Evolutionary conservation across 2,888 invertebrate genomes (phyloP), one percentile per base, ranked within the genome.

Genomic region (Eupithecia subumbrata): DNA sequence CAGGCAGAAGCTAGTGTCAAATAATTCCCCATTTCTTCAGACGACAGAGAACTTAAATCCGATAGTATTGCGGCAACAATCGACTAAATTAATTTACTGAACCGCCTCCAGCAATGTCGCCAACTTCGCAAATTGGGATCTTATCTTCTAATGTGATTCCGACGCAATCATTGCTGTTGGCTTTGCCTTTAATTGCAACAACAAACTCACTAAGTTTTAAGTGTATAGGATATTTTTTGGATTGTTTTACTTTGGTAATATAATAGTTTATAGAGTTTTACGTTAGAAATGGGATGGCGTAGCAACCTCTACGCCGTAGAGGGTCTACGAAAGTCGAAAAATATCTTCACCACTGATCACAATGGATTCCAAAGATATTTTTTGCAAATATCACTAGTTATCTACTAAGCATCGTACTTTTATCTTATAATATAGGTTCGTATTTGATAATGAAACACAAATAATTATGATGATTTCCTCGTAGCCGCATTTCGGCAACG

Each of bases 121-220:
- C 78, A 89, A 89, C 85, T 91, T 89, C 86, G 87, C 88, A 90
- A 92, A 93, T 92, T 91, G 89, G 87, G 90, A 91, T 92, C 84
- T 90, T 86, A 92, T 92, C 92, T 90, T 85, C 87, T 90, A 91
- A 92, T 89, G 84, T 89, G 82, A 83, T 84, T 86, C 83, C 85
- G 82, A 76, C 68, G 69, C 71, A 72, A 64, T 75, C 52, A 25
- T 60, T 60, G 52, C 9, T 73, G 56, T 18, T 37, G 16, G 63
- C n/a, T 40, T 68, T 45, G 68, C 9, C 16, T 34, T 68, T 68
- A 68, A 68, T 68, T 68, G 43, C 22, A 45, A 45, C 16, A 68
- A 40, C 40, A 25, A 68, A 68, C 16, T 37, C n/a, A 67, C 45
- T 68, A 30, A 56, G 52, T 22, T 56, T 56, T n/a, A n/a, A n/a